Base-by-base conservation (phyloP, 2,888 invertebrate genomes). In the Scrobipalpa atriplicella region DNA sequence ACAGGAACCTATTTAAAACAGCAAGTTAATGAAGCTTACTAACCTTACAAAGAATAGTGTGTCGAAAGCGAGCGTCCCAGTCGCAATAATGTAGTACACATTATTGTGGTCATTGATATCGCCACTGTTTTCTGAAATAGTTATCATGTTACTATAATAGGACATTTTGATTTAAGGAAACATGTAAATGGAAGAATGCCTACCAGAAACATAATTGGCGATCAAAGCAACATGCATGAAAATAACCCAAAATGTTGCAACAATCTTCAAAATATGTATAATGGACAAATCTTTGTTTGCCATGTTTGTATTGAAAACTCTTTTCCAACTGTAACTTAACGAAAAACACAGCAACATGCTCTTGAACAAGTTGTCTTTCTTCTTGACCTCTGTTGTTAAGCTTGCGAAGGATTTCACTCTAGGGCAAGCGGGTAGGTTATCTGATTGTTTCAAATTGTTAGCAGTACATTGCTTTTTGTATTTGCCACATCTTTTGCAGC, bases 181-280 rank as follows among this genome's bases (percentile, higher is more conserved):
- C 29, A 47, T 8, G 10, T 13, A 8, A 43, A 18, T 56, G 38
- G n/a, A n/a, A 47, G 1, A 13, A 56, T 64, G 29, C 36, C 73
- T 80, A 94, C 94, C 94, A 81, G 95, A 94, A 79, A 95, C 93
- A 83, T 95, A 95, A 78, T 94, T 94, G 19, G 95, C 93, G 16
- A 95, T 90, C 41, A 95, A 93, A 54, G 94, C 90, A 0, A 94
- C 93, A 73, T 95, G 94, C 7, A 94, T 89, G 67, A 94, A 91
- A 70, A 96, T 94, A 9, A 96, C 93, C 94, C 95, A 95, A 60
- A 95, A 86, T 69, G 96, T 94, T 58, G 95, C 94, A 3, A 95
- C 76, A 16, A 95, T 93, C 78, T 94, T 94, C 69, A 95, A 78
- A 0, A 94, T 93, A 73, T 95, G 95, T 58, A 95, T 92, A 11